Percentiles rank a stretch among this genome's conserved stretches.
Conservation (phyloP, 2,113 vertebrate genomes). For the Apteryx owenii region DNA sequence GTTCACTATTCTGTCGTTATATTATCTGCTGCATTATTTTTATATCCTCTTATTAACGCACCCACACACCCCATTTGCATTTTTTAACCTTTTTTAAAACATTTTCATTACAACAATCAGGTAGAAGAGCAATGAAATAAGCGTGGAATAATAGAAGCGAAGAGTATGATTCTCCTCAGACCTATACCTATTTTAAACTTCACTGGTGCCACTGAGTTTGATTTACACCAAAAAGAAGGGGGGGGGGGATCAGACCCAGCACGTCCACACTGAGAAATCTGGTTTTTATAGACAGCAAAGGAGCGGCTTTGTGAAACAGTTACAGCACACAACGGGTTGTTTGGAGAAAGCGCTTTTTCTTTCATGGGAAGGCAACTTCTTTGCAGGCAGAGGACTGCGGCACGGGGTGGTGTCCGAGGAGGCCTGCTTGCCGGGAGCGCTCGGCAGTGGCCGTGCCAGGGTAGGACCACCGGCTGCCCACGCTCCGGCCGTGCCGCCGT, state of each 20-base stretch:
- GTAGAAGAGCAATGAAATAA: slow-evolving; percentile 52
- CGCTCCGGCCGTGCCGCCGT: not conserved
- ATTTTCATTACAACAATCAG: slow-evolving; percentile 53
- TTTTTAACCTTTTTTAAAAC: slow-evolving; percentile 66
- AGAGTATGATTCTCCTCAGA: slow-evolving; percentile 19
- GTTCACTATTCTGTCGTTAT: slow-evolving; percentile 64
- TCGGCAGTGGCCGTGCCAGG: not conserved
- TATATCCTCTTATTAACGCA: slow-evolving; percentile 75
- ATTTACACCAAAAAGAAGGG: slow-evolving; percentile 1
- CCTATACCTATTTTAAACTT: not conserved
- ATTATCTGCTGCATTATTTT: slow-evolving; percentile 74
- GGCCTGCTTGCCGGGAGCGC: not conserved
- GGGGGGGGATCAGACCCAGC: not conserved
- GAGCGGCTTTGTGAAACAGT: not conserved
- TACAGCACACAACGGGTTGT: not conserved
- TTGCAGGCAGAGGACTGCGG: not conserved
- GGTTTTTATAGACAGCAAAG: not conserved
- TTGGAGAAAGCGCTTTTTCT: not conserved
- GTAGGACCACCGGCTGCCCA: rapidly evolving
- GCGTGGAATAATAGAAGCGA: slow-evolving; percentile 37
- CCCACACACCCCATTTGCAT: slow-evolving; percentile 76
- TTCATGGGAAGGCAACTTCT: not conserved
- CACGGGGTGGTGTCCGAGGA: not conserved
- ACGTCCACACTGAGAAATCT: not conserved
- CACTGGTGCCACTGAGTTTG: not conserved